A percentile compares a stretch with the other conserved stretches of the same genome.
These are phyloP conservation scores for Apantesis nais DNA, from an alignment of 2,888 invertebrate species.

Conservation along the genomic window DNA sequence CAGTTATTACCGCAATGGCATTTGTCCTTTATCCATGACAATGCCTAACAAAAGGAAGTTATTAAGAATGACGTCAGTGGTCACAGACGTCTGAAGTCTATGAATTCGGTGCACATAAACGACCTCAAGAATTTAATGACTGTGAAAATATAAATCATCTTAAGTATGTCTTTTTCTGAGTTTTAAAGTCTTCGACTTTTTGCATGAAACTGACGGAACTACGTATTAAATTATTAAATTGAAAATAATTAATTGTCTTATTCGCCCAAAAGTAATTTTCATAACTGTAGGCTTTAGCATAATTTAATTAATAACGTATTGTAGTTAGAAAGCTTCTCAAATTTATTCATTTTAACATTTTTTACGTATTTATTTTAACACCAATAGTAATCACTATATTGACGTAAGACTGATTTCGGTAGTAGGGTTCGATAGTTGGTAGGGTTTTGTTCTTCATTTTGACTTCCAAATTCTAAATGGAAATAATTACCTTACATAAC, in stretches of 20 bases:
- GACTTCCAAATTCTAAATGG: not conserved
- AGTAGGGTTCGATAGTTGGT: no score
- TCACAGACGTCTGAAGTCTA: not conserved
- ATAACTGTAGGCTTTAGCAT: no score
- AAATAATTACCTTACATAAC: not conserved
- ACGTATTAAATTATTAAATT: not conserved
- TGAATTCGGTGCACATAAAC: slow-evolving; percentile 26
- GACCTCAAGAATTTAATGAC: slow-evolving; percentile 33
- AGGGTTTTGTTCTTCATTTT: not conserved
- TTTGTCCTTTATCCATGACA: slow-evolving; percentile 48
- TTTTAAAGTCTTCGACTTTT: not conserved
- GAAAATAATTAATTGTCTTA: no score
- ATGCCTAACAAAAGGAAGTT: slow-evolving; percentile 34
- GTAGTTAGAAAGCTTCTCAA: no score
- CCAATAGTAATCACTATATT: no score
- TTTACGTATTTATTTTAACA: no score
- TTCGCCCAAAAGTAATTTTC: no score
- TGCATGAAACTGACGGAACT: not conserved
- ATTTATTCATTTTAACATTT: no score
- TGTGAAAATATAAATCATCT: slow-evolving; percentile 20
- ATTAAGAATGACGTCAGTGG: slow-evolving; percentile 42
- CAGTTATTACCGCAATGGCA: slow-evolving; percentile 45
- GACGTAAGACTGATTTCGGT: not conserved
- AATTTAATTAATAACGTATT: no score
- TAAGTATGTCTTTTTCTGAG: not conserved